Base-by-base conservation (phyloP, 2,888 invertebrate species). In the Gryllus longicercus region DNA sequence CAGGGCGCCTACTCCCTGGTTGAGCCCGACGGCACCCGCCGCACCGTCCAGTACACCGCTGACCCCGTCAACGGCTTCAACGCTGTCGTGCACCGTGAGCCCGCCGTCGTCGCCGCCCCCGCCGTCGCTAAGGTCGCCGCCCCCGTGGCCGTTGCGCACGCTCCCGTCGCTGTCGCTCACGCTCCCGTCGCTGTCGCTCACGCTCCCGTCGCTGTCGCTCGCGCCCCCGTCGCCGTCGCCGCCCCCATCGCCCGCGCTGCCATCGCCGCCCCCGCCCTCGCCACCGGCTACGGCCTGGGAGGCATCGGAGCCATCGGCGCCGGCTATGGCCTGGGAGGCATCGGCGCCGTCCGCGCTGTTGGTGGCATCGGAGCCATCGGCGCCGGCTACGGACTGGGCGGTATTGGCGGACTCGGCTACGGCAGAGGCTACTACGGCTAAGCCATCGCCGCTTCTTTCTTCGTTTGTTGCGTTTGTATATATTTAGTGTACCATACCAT, bases 251-350 rank as follows among this genome's bases (percentile, higher is more conserved):
- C 79, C 80, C 79, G 38, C 76, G 76, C 21, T 3, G 80, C 81
- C 78, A 79, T 78, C 25, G 80, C 82, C 75, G 79, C 78, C 82
- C 81, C 79, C 77, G 78, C 78, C 25, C 81, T 81, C 75, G 79
- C 79, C 82, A 80, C 79, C 77, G 79, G 78, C 51, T 82, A 82
- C 79, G 79, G 50, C 51, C 77, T 51, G 25, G 81, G 63, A 49
- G 50, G 74, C 51, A 78, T 79, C n/a, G 74, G 25, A 78, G 76
- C 38, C 25, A 51, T 10, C 8, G 38, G 38, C 38, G 8, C 38
- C 38, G 38, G 38, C 38, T 38, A 38, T 8, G 38, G 38, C 38
- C 38, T 38, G 38, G 38, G 63, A 49, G 50, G 74, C 51, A 78
- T 79, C 11, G 74, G 76, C 18, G 63, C 76, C 76, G 38, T 38